Conservation (phyloP, 2,888 invertebrate species). For the Orthosia cruda region DNA sequence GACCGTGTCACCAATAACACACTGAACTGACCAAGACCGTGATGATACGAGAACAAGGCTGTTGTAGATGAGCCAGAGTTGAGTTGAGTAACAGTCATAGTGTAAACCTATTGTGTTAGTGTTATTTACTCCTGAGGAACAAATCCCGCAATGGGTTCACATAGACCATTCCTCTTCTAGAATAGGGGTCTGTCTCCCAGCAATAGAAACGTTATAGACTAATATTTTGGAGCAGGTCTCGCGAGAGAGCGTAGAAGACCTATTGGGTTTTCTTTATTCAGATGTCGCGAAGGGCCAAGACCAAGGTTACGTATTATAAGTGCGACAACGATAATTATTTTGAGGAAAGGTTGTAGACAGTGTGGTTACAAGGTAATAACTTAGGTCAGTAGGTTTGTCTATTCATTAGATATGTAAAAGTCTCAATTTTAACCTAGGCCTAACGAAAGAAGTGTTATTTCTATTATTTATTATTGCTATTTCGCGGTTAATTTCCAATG, state of each 20-base stretch:
- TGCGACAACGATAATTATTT: not conserved
- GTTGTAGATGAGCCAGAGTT: not conserved
- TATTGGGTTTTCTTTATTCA: no score
- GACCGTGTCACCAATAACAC: conserved; percentile 15
- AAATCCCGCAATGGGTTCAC: no score
- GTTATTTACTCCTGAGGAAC: no score
- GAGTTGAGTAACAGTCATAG: no score
- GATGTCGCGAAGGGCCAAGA: no score
- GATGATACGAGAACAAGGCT: not conserved
- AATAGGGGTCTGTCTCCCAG: no score
- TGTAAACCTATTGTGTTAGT: no score
- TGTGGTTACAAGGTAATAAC: not conserved
- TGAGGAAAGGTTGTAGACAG: not conserved
- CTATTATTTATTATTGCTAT: no score
- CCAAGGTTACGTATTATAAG: not conserved
- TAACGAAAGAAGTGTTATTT: conserved; percentile 3
- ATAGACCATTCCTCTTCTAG: no score
- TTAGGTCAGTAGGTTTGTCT: not conserved
- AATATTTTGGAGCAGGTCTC: no score
- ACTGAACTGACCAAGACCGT: conserved; percentile 25
- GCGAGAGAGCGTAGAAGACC: no score
- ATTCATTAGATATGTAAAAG: not conserved
- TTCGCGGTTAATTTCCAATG: conserved; percentile 5
- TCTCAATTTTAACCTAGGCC: not conserved
- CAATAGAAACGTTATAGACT: no score